Evolutionary conservation across 1,140 invertebrate species (phyloP), one percentile per base, ranked within the genome.

Genomic region (Schlechtendalia chinensis): DNA sequence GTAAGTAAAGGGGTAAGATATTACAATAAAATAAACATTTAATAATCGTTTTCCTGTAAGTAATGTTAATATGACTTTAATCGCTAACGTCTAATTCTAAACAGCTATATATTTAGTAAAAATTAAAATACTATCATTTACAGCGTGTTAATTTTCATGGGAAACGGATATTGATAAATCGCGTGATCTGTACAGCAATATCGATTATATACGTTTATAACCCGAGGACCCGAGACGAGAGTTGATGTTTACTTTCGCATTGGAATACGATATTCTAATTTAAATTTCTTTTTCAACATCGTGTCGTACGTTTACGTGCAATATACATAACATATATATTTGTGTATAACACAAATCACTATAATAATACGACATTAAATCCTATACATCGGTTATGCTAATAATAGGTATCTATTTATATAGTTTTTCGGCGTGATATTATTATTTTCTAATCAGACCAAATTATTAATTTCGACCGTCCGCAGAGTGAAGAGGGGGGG

Each of bases 141-240:
- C 22, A 69, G 39, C 39, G n/a, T 69, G 45, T 45, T 12, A 6
- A 24, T 19, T 67, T 67, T 22, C 5, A 69, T 19, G 32, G n/a
- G 39, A 69, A 69, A 69, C 65, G 65, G 39, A 69, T 47, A 69
- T 47, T 32, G 65, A 69, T 69, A 69, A 69, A 69, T 69, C 11
- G n/a, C 32, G 32, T 39, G 32, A 39, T 39, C 32, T 39, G 8
- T 39, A 39, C 32, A 39, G 32, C 32, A 39, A 39, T 8, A 8
- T 65, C 61, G 5, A 39, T 29, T 39, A 39, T 39, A 39, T 22
- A 22, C 32, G 32, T 67, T 67, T 67, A 4, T 22, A 67, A 22
- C 63, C 32, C 32, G n/a, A n/a, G n/a, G n/a, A n/a, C 32, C 10
- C 10, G n/a, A n/a, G 27, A 39, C 63, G 32, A n/a, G 63, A n/a